Evolutionary conservation across 2,888 invertebrate genomes (phyloP), one percentile per base, ranked within the genome.

Genomic region (Phyllotreta striolata): DNA sequence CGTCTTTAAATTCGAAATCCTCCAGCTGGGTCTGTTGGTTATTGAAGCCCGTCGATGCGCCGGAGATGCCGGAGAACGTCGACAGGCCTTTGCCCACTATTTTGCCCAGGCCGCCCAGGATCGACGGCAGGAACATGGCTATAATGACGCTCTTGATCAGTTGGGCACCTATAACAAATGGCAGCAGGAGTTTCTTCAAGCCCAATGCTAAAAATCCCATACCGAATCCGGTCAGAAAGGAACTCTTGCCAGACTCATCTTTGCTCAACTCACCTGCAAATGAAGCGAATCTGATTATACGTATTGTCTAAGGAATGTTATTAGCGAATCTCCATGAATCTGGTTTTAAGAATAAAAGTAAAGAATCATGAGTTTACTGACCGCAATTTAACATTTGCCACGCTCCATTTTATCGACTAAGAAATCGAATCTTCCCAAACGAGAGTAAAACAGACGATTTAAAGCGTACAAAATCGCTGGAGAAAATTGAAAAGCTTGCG

Each of bases 111-210:
- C 91, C 91, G 58, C 93, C 93, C 67, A 94, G 84, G 63, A 94
- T 88, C 65, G 92, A 91, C 0, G 93, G 93, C 77, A 94, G 84
- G 81, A 95, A 93, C 84, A 94, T 87, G 6, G 93, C 93, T 38
- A 94, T 85, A 14, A 94, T 82, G 49, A 93, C 86, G 39, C 92
- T 91, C 82, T 95, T 95, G 73, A 93, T 85, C 56, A 94, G 85
- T 82, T 94, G 93, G 4, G 90, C 87, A 0, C 92, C 94, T 76
- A 95, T 88, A 74, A 93, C 86, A 56, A 95, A 82, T 0, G 94
- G 94, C 75, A 93, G 85, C 76, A 94, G 85, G 70, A 93, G 85
- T 80, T 93, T 93, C 83, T 93, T 94, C 63, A 95, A 82, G 35
- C 92, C 93, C 80, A 90, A 88, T 49, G 90, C 89, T 84, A 90